Evolutionary conservation across 2,888 invertebrate genomes (phyloP), one percentile per base, ranked within the genome.

Genomic region (Mythimna ferrago): DNA sequence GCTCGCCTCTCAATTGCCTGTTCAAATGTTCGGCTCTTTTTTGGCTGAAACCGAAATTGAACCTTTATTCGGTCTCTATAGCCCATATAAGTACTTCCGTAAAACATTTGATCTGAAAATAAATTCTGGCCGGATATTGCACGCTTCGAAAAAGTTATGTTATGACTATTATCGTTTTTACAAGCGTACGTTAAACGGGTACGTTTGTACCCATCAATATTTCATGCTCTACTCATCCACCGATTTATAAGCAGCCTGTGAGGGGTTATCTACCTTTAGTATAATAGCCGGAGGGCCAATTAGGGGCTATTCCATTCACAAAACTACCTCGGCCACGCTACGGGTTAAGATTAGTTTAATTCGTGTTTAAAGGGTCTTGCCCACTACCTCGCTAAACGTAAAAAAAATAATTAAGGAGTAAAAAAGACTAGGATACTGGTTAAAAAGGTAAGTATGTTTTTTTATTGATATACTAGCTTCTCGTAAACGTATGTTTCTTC

Each of bases 291-390:
- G 81, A 71, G 89, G 92, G 91, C 89, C 93, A 93, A 95, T 95
- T 95, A 94, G 82, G 87, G 91, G 81, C 91, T 91, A 92, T 93
- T 94, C 90, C 93, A 94, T 94, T 94, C 94, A 95, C 92, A 93
- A 93, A 93, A 93, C 92, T 92, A 89, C 91, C 86, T 87, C 82
- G 69, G 82, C 90, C 93, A 93, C 92, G 93, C 92, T 82, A 93
- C 86, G 87, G 89, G 88, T 83, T 86, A 73, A 90, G 90, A 90
- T 91, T 91, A 89, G 85, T 87, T 88, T 78, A 86, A 86, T 89
- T 88, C 84, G 76, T 67, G 44, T 68, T 89, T 84, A 89, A 84
- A 84, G 73, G 74, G 70, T 63, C 60, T 80, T 78, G 64, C 70
- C 88, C 83, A 90, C 78, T 83, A 11, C 1, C 11, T 48, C 11